phyloP scores from a whole-genome alignment of 2,888 invertebrate species.

The Lypha dubia region DNA sequence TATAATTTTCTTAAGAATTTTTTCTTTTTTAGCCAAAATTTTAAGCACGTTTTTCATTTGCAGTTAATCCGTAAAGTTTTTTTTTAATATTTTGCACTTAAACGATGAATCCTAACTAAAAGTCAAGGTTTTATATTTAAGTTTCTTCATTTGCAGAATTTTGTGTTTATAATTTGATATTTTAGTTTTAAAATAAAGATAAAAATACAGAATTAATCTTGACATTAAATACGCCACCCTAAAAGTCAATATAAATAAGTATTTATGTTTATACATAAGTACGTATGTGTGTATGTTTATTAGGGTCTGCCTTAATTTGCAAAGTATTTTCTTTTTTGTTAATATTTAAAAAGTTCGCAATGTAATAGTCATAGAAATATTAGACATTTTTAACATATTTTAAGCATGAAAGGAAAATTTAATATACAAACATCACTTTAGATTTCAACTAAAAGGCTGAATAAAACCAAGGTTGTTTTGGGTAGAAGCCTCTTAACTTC shows the following conservation, averaged over 20 bases:
- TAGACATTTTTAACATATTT: too few species aligned
- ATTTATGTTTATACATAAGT: too few species aligned
- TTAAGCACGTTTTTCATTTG: slow-evolving; percentile 52
- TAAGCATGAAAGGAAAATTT: too few species aligned
- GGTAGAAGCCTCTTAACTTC: too few species aligned
- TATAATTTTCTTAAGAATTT: slow-evolving; percentile 6
- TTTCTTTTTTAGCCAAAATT: not conserved
- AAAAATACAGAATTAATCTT: slow-evolving; percentile 66
- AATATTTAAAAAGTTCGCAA: too few species aligned
- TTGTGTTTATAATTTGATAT: slow-evolving; percentile 27
- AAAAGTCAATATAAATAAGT: slow-evolving; percentile 12
- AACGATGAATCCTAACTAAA: slow-evolving; percentile 49
- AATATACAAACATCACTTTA: too few species aligned
- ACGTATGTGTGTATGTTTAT: too few species aligned
- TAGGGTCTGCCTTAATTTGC: too few species aligned
- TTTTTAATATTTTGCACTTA: not conserved
- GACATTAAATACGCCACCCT: slow-evolving; percentile 65
- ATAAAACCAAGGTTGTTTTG: too few species aligned
- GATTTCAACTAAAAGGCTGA: too few species aligned
- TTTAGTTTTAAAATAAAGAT: not conserved
- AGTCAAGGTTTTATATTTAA: slow-evolving; percentile 55
- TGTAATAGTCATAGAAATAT: too few species aligned
- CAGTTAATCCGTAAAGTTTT: not conserved
- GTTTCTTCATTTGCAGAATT: not conserved
- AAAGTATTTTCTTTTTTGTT: too few species aligned